Percentiles rank a stretch among this genome's conserved stretches.
phyloP scores from a whole-genome alignment of 2,113 vertebrate species.

The human (Homo sapiens) region DNA sequence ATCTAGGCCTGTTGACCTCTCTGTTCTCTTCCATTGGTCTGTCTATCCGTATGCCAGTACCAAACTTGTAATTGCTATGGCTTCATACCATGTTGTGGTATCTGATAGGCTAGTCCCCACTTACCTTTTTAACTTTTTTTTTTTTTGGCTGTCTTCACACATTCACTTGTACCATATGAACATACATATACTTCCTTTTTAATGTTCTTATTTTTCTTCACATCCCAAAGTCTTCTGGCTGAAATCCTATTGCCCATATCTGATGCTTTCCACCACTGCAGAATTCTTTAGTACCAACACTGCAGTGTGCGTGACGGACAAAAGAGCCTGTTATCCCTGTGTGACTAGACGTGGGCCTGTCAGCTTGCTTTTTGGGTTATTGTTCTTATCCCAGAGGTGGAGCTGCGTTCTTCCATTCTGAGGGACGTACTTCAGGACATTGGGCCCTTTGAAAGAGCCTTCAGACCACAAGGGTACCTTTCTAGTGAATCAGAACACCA shows the following conservation, averaged over 20 bases:
- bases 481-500: background rate
- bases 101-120: too few species aligned
- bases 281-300: background rate
- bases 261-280: background rate
- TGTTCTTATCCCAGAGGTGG: background rate
- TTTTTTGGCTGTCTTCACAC: background rate
- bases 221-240: background rate
- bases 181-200: background rate
- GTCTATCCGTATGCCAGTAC: background rate
- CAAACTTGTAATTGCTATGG: background rate
- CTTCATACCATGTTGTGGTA: background rate
- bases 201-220: background rate
- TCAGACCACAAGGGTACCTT: background rate
- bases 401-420: background rate
- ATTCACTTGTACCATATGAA: background rate
- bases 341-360: background rate
- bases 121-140: background rate
- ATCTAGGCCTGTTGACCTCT: background rate
- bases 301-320: background rate
- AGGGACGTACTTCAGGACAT: background rate
- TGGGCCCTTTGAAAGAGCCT: background rate
- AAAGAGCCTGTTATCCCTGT: fast-evolving
- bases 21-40: background rate
- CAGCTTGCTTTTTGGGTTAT: background rate
- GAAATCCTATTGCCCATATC: background rate